Base-by-base conservation (phyloP, 2,797 vertebrate species). In the Buphagus erythrorhynchus region DNA sequence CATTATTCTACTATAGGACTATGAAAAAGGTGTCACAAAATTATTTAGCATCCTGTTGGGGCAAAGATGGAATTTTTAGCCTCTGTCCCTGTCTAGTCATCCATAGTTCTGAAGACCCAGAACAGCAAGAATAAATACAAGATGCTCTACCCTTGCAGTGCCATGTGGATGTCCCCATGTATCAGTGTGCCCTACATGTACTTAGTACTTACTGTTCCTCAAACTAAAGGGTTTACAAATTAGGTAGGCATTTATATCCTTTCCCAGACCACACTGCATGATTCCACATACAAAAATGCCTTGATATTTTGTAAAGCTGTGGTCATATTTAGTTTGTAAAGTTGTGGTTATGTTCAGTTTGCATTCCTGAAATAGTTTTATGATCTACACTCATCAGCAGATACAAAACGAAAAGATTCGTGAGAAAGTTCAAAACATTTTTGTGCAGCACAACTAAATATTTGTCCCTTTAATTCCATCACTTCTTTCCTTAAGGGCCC, bases 291-390 rank as follows among this genome's bases (percentile, higher is more conserved):
- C 20, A 82, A 83, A 91, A 87, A 72, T 36, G 57, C 71, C 88
- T 45, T 65, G 55, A 8, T 65, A 26, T 42, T 87, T 80, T 80
- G 9, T 59, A 10, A 88, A 67, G 40, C 5, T 65, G 36, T 46
- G 28, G 40, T 54, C 79, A 74, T n/a, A 83, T 69, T 90, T 82
- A 59, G 33, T 62, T 88, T 79, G 45, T 31, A 29, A 77, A 77
- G 17, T 48, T 76, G 54, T 48, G 33, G 36, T 78, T 77, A 48
- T 4, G 40, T 74, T 88, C 62, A 45, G 35, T 54, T 89, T 61
- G 22, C 65, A 58, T 82, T 93, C 42, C 75, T 76, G 52, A 89
- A 82, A 82, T 33, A 63, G 43, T 86, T 96, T 74, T 54, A 61
- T n/a, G 35, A 82, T 11, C 45, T 55, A 74, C 14, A 15, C 11